Percentiles rank a stretch among this genome's conserved stretches.
phyloP scores from a whole-genome alignment of 2,113 vertebrate species.

The Scortum barcoo region DNA sequence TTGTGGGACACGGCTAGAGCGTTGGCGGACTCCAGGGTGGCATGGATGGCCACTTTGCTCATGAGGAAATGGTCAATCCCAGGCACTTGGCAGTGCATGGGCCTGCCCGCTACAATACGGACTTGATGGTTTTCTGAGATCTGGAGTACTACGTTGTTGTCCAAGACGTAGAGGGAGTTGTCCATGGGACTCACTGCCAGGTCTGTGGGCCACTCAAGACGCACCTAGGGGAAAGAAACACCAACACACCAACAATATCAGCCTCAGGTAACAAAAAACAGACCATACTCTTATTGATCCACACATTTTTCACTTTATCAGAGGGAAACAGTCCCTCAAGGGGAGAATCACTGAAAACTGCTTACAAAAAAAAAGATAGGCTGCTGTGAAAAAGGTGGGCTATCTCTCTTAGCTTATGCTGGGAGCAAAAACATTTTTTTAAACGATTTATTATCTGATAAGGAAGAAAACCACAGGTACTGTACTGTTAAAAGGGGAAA shows the following conservation, averaged over 20 bases:
- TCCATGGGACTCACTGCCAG: constrained; percentile 97
- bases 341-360: constrained; percentile 48
- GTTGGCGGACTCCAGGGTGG: constrained; percentile 94
- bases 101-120: constrained; percentile 94
- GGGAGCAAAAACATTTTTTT: constrained; percentile 41
- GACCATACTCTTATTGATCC: constrained; percentile 52
- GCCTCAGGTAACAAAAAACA: constrained; percentile 39
- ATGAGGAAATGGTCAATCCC: constrained; percentile 97
- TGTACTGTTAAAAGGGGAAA: constrained; percentile 52
- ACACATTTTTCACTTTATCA: constrained; percentile 53
- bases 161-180: constrained; percentile 95
- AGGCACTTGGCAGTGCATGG: constrained; percentile 98
- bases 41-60: constrained; percentile 94
- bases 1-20: constrained; percentile 94
- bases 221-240: constrained; percentile 87
- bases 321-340: constrained; percentile 24
- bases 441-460: constrained; percentile 72
- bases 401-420: constrained; percentile 53
- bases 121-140: constrained; percentile 99
- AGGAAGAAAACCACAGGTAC: constrained; percentile 46
- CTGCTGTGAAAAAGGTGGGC: constrained; percentile 28
- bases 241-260: constrained; percentile 43
- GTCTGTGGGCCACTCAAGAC: constrained; percentile 98
- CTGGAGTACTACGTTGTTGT: constrained; percentile 97
- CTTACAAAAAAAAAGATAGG: constrained; percentile 48